A percentile compares a stretch with the other conserved stretches of the same genome.
Evolutionary conservation across 2,113 vertebrate species (phyloP).

Genomic region (Pholis gunnellus): DNA sequence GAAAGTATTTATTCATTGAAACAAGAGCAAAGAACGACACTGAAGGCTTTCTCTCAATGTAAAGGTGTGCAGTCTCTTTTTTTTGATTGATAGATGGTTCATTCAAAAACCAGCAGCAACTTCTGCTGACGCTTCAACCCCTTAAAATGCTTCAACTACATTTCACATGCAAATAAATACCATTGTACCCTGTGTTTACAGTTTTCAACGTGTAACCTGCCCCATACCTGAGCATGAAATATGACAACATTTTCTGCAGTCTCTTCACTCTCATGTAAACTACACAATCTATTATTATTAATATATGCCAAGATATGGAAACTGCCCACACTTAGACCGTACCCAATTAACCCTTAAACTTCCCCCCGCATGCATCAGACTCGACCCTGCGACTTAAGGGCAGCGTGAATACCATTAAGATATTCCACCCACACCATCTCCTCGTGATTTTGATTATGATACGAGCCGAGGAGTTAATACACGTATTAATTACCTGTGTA

Average conservation of each 20-base stretch:
- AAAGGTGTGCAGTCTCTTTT: too few relatives aligned
- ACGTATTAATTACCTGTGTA: conserved; percentile 78
- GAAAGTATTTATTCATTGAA: too few relatives aligned
- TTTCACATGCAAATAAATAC: background rate
- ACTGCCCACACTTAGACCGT: background rate
- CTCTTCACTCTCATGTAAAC: background rate
- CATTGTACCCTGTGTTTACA: background rate
- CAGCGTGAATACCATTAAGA: conserved; percentile 56
- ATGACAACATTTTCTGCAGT: background rate
- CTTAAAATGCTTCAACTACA: background rate
- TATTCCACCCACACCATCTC: conserved; percentile 51
- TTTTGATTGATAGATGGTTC: too few relatives aligned
- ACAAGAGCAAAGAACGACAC: too few relatives aligned
- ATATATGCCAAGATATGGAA: background rate
- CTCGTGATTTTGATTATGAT: conserved; percentile 61
- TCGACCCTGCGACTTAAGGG: conserved; percentile 43
- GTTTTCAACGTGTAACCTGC: background rate
- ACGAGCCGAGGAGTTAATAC: conserved; percentile 76
- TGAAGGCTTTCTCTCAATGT: too few relatives aligned
- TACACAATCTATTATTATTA: background rate
- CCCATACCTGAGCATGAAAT: background rate
- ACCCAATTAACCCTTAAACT: background rate
- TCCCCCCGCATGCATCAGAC: background rate
- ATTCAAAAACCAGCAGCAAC: too few relatives aligned
- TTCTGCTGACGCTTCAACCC: too few relatives aligned